Evolutionary conservation across 2,113 vertebrate species (phyloP), one percentile per base, ranked within the genome.

Genomic region (Corythornis madagascariensis): DNA sequence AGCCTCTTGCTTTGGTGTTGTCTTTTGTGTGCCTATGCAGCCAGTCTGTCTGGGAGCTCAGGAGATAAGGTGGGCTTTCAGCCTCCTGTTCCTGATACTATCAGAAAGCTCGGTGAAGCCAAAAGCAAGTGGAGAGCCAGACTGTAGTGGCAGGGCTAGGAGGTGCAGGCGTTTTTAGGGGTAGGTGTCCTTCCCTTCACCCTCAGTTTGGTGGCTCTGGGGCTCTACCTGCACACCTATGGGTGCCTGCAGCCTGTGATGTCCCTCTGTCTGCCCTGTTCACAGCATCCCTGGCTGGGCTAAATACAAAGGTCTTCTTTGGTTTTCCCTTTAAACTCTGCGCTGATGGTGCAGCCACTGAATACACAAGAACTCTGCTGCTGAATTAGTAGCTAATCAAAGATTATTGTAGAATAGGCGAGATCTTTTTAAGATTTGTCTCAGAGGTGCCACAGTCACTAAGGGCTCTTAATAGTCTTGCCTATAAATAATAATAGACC

Each of bases 311-410:
- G 28, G 50, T 63, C 55, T 65, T 28, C 35, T 14, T 2, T 50
- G 50, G 13, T 88, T 92, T 91, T 7, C 33, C n/a, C 57, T 55
- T 77, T 70, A 40, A 86, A 60, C 29, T 74, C 69, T 4, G 0
- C 19, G 86, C 70, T 75, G 91, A 53, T 64, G 1, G 17, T 15
- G 57, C 85, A 76, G 88, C 71, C 79, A 53, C 60, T 65, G 92
- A 67, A 71, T 90, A 76, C 84, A 82, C 61, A 84, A 65, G 92
- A 75, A 9, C 67, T 75, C 57, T 56, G 88, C 91, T 72, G 81
- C 90, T 78, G 90, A 93, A 92, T 92, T 95, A 95, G 85, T 94
- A 82, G 95, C 89, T 93, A 94, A 93, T 95, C 91, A 93, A 91
- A 92, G 87, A 91, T 95, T 91, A 87, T 66, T 93, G 88, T 86